Base-by-base conservation (phyloP, 2,113 vertebrate genomes). In the Ibidorhyncha struthersii region DNA sequence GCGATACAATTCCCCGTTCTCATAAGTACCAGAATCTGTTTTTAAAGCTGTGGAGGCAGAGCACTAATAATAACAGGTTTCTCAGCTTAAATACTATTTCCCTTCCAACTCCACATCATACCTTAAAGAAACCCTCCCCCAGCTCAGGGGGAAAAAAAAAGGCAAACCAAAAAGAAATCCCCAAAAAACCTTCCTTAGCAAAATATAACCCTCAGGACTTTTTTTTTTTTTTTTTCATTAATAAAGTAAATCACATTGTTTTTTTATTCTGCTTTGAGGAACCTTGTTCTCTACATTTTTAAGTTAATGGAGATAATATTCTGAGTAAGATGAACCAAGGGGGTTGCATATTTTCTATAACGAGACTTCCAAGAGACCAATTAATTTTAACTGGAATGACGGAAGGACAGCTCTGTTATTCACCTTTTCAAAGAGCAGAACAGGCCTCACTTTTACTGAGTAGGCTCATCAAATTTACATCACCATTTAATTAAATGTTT, bases 31-130 rank as follows among this genome's bases (percentile, higher is more conserved):
- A 89, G 55, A 94, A 94, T 92, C 88, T 97, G 94, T 91, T 97
- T 96, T 90, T 92, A 90, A 97, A 97, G 96, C 90, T 98, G 84
- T 93, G 81, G 90, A 95, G 65, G 90, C 90, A 94, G 84, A 66
- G 77, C n/a, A 62, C 34, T 97, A 82, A 67, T 95, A 96, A 89
- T 96, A 97, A 97, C 82, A 96, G 43, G 65, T 94, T 97, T 97
- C 34, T 93, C n/a, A 90, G 49, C 69, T 93, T 95, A 96, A 92
- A 91, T 94, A 89, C 53, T 87, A 71, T 89, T 97, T 97, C 91
- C 56, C 14, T 94, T 95, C 85, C 77, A 96, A 87, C 79, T 90
- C 77, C 61, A 81, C 67, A 76, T 76, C 47, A 92, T 49, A 70
- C 14, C 36, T 82, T 83, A 74, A 96, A 87, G 91, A 97, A 93